Percentiles rank a stretch among this genome's conserved stretches.
Evolutionary conservation across 2,797 vertebrate genomes (phyloP).

Genomic region (Xyrichtys novacula): DNA sequence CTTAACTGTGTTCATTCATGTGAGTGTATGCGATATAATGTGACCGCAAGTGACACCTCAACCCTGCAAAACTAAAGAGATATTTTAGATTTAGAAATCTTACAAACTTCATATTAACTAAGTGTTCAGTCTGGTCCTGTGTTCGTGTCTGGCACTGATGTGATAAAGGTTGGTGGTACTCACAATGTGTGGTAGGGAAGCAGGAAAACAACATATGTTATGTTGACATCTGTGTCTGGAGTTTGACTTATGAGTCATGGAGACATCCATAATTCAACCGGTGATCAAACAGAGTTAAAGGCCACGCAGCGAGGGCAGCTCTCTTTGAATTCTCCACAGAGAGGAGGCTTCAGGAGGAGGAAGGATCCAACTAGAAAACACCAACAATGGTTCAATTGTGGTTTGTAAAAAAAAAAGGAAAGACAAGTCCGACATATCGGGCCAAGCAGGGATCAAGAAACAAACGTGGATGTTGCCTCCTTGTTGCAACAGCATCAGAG

Average conservation of each 20-base stretch:
- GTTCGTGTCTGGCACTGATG: neutral
- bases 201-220: constrained; percentile 61
- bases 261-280: constrained; percentile 69
- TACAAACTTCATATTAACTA: neutral
- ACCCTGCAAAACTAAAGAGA: neutral
- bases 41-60: too few relatives aligned
- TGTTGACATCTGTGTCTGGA: constrained; percentile 56
- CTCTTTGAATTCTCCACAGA: constrained; percentile 44
- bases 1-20: too few relatives aligned
- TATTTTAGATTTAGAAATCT: neutral
- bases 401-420: constrained; percentile 7
- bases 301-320: constrained; percentile 43
- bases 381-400: constrained; percentile 11
- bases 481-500: constrained; percentile 52
- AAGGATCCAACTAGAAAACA: constrained; percentile 20
- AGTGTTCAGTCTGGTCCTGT: neutral
- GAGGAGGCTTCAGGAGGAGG: constrained; percentile 33
- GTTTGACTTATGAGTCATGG: constrained; percentile 60
- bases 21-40: neutral
- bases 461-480: constrained; percentile 17
- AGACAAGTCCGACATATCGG: constrained; percentile 4
- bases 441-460: neutral
- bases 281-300: constrained; percentile 67
- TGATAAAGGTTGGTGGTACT: neutral
- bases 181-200: constrained; percentile 49